Evolutionary conservation across 2,113 vertebrate species (phyloP), one percentile per base, ranked within the genome.

Genomic region (Thymallus thymallus): DNA sequence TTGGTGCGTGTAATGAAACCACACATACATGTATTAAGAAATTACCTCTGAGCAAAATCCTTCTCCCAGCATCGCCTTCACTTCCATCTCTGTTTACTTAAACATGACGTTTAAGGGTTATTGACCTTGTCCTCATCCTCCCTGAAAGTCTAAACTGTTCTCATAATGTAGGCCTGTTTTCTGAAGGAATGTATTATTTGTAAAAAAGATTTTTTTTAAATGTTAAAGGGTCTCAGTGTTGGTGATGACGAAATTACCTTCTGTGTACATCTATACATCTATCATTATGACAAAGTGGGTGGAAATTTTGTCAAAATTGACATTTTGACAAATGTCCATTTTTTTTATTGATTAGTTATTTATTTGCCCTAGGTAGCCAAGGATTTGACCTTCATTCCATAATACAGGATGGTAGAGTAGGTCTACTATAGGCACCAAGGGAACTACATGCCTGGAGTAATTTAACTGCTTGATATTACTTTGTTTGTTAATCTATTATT

Each of bases 11-110:
- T 84, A 85, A 85, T 84, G 83, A 87, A 83, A 82, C 76, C 87
- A 85, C 83, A 84, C 83, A 86, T 85, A 85, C 83, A 84, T 82
- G 85, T 85, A 88, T 87, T 88, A 88, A 85, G 82, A 88, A 88
- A 85, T 85, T 85, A 85, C 83, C 82, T 85, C 80, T 76, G 85
- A 81, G 81, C 78, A 84, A 82, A 83, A 71, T 69, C 56, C 22
- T 76, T 71, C 74, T 73, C 73, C 62, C 76, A 71, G 69, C 35
- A 63, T 69, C 64, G 63, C 70, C 77, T 71, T 60, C 72, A 61
- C 70, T 70, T 73, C 70, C 35, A 51, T 83, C 80, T 82, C 64
- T 61, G 76, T 64, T 76, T 75, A 76, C 67, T 77, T 73, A 74
- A 73, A 80, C 76, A 71, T 75, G 70, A 71, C 69, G 61, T 68